These are phyloP conservation scores for Papilio glaucus DNA, from an alignment of 1,140 invertebrate species.

Conservation along the genomic window DNA sequence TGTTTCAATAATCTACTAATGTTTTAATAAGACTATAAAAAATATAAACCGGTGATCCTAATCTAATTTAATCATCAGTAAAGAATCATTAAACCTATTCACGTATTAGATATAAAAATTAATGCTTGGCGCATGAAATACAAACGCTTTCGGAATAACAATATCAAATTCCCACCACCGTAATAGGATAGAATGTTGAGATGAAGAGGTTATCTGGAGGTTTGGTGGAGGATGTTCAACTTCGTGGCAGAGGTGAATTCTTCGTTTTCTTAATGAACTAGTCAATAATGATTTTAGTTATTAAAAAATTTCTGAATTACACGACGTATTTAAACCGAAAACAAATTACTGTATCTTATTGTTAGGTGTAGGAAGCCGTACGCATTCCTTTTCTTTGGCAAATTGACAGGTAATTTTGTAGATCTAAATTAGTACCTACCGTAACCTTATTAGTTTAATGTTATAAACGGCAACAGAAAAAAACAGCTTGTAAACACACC, in stretches of 20 bases:
- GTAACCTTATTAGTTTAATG: no score
- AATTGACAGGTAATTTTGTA: background rate
- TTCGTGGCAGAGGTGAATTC: background rate
- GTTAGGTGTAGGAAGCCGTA: no score
- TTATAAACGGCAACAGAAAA: no score
- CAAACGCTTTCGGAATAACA: background rate
- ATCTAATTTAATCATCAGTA: background rate
- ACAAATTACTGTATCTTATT: no score
- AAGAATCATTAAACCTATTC: background rate
- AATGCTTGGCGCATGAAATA: background rate
- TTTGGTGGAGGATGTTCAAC: background rate
- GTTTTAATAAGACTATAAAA: no score
- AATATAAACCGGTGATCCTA: background rate
- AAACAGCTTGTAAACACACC: background rate
- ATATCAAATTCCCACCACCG: background rate
- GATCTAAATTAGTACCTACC: background rate
- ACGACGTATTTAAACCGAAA: no score
- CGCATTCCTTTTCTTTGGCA: background rate
- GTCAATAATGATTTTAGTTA: background rate
- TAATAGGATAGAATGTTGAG: background rate
- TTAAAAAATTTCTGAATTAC: background rate
- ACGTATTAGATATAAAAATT: constrained; percentile 4
- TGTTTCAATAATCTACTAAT: no score
- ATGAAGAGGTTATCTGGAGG: constrained; percentile 5
- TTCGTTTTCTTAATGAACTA: background rate